A percentile compares a stretch with the other conserved stretches of the same genome.
phyloP scores from a whole-genome alignment of 2,888 invertebrate genomes.

The Morpho achilles region DNA sequence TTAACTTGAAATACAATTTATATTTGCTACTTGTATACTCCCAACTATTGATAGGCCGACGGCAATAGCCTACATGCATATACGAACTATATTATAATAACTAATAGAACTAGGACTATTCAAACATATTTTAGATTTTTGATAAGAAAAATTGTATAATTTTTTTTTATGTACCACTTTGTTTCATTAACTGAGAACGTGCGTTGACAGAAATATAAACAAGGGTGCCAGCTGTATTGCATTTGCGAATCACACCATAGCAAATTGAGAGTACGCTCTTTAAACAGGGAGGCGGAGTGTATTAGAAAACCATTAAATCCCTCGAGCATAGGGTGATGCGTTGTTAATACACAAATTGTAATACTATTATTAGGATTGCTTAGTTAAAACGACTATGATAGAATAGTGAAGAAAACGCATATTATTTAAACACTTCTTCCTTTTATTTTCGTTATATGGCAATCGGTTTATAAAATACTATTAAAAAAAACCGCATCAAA shows the following conservation, averaged over 20 bases:
- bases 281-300: conserved; percentile 53
- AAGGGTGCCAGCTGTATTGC: conserved; percentile 42
- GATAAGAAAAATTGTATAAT: too few relatives aligned
- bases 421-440: too few relatives aligned
- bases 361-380: conserved; percentile 12
- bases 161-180: neutral
- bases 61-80: too few relatives aligned
- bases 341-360: conserved; percentile 25
- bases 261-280: conserved; percentile 61
- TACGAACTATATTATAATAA: too few relatives aligned
- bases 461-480: too few relatives aligned
- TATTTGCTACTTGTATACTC: too few relatives aligned
- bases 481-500: too few relatives aligned
- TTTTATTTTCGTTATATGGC: too few relatives aligned
- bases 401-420: neutral
- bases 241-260: conserved; percentile 67
- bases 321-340: conserved; percentile 35
- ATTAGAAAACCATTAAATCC: conserved; percentile 63
- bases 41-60: too few relatives aligned
- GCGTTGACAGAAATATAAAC: conserved; percentile 49
- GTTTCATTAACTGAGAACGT: conserved; percentile 1
- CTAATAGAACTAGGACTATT: too few relatives aligned
- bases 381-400: conserved; percentile 5
- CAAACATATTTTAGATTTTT: too few relatives aligned
- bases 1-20: too few relatives aligned